Percentiles rank a stretch among this genome's conserved stretches.
phyloP scores from a whole-genome alignment of 2,888 invertebrate genomes.

The Megamerina dolium region DNA sequence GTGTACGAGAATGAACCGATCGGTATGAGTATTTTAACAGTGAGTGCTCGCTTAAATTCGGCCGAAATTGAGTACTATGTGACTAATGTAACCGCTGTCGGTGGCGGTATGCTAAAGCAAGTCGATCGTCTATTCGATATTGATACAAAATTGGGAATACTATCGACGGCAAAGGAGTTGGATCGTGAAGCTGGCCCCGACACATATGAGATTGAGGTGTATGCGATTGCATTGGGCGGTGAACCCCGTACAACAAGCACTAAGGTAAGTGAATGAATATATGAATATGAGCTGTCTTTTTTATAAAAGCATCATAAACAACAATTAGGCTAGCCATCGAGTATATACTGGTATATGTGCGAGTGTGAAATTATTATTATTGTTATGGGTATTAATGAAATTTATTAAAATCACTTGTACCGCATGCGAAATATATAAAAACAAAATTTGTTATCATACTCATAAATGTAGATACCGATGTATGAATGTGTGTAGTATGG shows the following conservation, averaged over 20 bases:
- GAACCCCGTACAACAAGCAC: constrained; percentile 70
- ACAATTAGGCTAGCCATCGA: not conserved
- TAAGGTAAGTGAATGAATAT: constrained; percentile 75
- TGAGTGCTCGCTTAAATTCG: constrained; percentile 63
- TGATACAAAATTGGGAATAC: constrained; percentile 79
- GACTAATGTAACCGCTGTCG: constrained; percentile 65
- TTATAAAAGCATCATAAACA: too few relatives aligned
- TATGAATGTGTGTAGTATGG: too few relatives aligned
- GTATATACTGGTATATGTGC: not conserved
- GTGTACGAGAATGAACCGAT: constrained; percentile 85
- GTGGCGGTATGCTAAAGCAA: constrained; percentile 53
- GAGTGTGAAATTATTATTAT: too few relatives aligned
- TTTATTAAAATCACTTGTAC: too few relatives aligned
- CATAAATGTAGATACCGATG: too few relatives aligned
- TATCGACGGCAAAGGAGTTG: constrained; percentile 76
- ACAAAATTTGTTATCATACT: too few relatives aligned
- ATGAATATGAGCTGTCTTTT: too few relatives aligned
- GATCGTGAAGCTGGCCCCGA: constrained; percentile 80
- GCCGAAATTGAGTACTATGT: constrained; percentile 83
- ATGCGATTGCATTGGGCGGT: constrained; percentile 71
- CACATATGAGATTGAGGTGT: constrained; percentile 77
- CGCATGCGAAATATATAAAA: too few relatives aligned
- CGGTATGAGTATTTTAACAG: constrained; percentile 77
- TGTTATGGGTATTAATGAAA: too few relatives aligned
- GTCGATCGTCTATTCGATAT: constrained; percentile 88